phyloP scores from a whole-genome alignment of 2,888 invertebrate species.

The Incurvaria masculella region DNA sequence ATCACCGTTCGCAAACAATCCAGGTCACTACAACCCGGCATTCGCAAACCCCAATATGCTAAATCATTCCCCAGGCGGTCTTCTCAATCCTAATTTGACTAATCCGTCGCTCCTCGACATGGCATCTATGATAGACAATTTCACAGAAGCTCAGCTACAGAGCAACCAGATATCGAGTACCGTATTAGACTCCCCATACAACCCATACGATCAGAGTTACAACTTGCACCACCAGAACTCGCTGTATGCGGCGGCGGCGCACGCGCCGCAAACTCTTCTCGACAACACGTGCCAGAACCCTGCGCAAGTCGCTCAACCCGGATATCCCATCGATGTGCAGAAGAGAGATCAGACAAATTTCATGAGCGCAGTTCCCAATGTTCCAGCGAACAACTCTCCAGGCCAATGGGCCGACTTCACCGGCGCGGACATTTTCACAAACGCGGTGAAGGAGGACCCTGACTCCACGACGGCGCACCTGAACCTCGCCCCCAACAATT shows the following conservation, averaged over 20 bases:
- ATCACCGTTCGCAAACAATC: conserved; percentile 35
- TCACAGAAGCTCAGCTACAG: conserved; percentile 74
- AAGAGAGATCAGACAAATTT: conserved; percentile 32
- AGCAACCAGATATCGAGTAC: conserved; percentile 85
- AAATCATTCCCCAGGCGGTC: conserved; percentile 33
- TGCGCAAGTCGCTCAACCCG: conserved; percentile 42
- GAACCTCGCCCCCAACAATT: conserved; percentile 45
- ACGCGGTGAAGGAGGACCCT: conserved; percentile 68
- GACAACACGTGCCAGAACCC: conserved; percentile 37
- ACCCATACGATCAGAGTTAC: conserved; percentile 61
- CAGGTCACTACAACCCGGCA: conserved; percentile 39
- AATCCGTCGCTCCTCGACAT: conserved; percentile 65
- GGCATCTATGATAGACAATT: conserved; percentile 75
- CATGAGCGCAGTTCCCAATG: conserved; percentile 16
- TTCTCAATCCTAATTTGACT: conserved; percentile 47
- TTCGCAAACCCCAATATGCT: conserved; percentile 49
- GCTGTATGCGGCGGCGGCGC: conserved; percentile 54
- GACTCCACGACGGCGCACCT: conserved; percentile 68
- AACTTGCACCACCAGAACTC: conserved; percentile 65
- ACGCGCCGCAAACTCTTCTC: conserved; percentile 48
- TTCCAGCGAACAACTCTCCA: conserved; percentile 16
- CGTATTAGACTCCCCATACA: conserved; percentile 68
- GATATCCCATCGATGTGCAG: conserved; percentile 40
- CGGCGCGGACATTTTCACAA: conserved; percentile 42
- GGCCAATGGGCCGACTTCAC: conserved; percentile 49